Percentiles rank a stretch among this genome's conserved stretches.
These are phyloP conservation scores for Chrysomela aeneicollis DNA, from an alignment of 2,888 invertebrate species.

Conservation along the genomic window DNA sequence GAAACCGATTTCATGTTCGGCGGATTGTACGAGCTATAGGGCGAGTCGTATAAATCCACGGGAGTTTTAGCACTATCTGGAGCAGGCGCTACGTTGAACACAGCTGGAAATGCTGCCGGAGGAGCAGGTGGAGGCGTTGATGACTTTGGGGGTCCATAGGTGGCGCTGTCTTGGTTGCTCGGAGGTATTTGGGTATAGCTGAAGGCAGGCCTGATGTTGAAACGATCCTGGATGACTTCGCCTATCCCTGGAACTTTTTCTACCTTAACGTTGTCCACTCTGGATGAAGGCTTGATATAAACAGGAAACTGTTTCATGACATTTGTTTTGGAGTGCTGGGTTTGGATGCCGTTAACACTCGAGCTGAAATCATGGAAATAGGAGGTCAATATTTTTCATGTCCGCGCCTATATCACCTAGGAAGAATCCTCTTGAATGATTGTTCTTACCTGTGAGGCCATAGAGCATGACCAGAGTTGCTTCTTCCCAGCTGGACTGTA, in stretches of 20 bases:
- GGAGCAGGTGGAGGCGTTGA: conserved; percentile 20
- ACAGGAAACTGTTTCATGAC: conserved; percentile 47
- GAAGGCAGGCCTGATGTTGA: conserved; percentile 58
- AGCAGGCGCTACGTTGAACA: conserved; percentile 36
- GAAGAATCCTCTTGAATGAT: no score
- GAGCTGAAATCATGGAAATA: conserved; percentile 48
- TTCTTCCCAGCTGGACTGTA: conserved; percentile 44
- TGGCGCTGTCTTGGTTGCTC: conserved; percentile 12
- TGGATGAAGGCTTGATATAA: conserved; percentile 36
- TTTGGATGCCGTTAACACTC: conserved; percentile 49
- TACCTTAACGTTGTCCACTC: conserved; percentile 30
- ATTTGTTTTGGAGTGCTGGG: conserved; percentile 49
- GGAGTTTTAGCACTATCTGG: conserved; percentile 36
- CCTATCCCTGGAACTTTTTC: conserved; percentile 54
- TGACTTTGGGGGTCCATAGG: conserved; percentile 21
- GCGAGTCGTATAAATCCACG: conserved; percentile 50
- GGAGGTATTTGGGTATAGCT: conserved; percentile 45
- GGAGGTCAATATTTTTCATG: no score
- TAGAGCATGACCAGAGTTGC: conserved; percentile 50
- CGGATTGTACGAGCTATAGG: conserved; percentile 55
- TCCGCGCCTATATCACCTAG: no score
- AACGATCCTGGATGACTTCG: conserved; percentile 58
- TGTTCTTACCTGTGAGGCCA: conserved; percentile 55
- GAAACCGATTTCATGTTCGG: conserved; percentile 40
- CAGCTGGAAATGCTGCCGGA: conserved; percentile 34